Evolutionary conservation across 2,113 vertebrate genomes (phyloP).

Genomic region (Eonycteris spelaea): DNA sequence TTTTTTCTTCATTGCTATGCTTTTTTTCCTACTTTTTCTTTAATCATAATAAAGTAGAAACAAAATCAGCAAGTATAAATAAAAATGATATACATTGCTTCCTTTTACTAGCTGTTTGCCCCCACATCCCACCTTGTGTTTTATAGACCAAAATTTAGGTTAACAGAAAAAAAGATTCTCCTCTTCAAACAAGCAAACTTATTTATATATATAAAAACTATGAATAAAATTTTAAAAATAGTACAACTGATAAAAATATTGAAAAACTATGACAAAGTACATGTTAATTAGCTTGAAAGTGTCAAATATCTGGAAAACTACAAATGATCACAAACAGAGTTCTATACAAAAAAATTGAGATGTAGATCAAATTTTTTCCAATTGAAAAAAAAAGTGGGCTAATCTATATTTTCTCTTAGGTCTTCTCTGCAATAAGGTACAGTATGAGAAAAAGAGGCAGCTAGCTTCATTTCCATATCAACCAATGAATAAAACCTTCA

Average conservation of each 20-base stretch:
- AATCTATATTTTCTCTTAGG: background rate
- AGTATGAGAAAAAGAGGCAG: background rate
- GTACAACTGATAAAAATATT: background rate
- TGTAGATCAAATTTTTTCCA: background rate
- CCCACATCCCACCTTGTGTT: background rate
- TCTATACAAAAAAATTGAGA: background rate
- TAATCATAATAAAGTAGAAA: background rate
- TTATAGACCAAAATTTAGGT: background rate
- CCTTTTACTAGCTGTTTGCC: background rate
- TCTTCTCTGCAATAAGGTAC: background rate
- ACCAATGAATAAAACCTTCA: background rate
- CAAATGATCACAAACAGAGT: background rate
- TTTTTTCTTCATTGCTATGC: background rate
- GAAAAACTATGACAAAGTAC: background rate
- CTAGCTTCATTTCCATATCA: background rate
- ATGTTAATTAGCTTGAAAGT: background rate
- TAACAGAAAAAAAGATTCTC: background rate
- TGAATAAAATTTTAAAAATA: background rate
- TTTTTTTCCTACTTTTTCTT: background rate
- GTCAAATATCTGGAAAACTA: background rate
- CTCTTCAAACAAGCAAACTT: background rate
- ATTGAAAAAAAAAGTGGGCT: background rate
- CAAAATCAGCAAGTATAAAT: background rate
- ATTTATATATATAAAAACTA: conserved; percentile 3
- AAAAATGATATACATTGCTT: background rate